Base-by-base conservation (phyloP, 2,797 vertebrate species). In the Chiroxiphia lanceolata region DNA sequence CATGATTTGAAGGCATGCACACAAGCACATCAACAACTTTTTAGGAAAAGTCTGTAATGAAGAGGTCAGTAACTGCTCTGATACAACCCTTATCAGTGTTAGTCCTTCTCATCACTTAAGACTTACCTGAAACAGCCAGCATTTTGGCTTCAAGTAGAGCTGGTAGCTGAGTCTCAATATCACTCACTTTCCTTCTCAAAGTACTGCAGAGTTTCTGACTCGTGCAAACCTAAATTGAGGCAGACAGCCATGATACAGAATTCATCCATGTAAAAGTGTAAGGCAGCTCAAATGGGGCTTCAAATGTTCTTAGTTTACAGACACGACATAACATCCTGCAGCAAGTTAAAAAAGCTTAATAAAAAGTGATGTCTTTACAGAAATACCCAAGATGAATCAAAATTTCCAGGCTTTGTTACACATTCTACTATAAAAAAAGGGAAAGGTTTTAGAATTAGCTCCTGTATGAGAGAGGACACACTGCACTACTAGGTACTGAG, bases 81-180 rank as follows among this genome's bases (percentile, higher is more conserved):
- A 83, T 27, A 54, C 13, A 86, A 3, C 20, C 40, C 40, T 59
- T 38, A 56, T 45, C 29, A 57, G 6, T 9, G 2, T 82, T 83
- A 85, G 27, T 31, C n/a, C 20, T 59, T 54, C 40, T 75, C 29
- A 26, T 50, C 15, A 53, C 36, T 51, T 48, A 77, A 82, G 77
- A 83, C 87, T 97, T 98, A 99, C 99, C 99, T 98, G 99, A 98
- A 94, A 98, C 92, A 91, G 99, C 98, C 4, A 98, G 98, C 94
- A 98, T 97, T 97, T 99, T 99, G 95, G 98, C 98, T 97, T 99
- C 98, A 25, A 99, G 98, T 93, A 99, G 97, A 5, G 97, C 95
- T 85, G 98, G 97, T 60, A 99, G 98, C 50, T 98, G 99, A 44
- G 98, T 98, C 93, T 99, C 99, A 45, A 99, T 98, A 96, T 99